Evolutionary conservation across 2,888 invertebrate genomes (phyloP).

Genomic region (Melanchra persicariae): DNA sequence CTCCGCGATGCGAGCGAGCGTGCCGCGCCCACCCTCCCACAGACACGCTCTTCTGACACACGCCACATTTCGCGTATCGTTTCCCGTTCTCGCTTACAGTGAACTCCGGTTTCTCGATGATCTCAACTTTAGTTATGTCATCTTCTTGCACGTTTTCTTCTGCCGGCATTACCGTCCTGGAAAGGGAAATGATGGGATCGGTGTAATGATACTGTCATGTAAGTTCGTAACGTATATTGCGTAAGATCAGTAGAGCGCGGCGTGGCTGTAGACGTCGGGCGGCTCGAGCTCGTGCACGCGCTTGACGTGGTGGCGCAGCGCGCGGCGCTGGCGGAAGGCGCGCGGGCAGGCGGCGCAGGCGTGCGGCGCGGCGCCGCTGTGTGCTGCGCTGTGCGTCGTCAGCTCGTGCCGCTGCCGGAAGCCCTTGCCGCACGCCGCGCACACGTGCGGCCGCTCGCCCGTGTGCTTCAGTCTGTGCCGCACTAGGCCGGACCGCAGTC

Average conservation of each 20-base stretch:
- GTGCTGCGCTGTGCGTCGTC: constrained; percentile 62
- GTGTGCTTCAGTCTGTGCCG: constrained; percentile 91
- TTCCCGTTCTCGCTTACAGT: constrained; percentile 65
- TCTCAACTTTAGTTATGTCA: constrained; percentile 24
- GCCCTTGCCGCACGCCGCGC: constrained; percentile 89
- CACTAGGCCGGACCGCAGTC: constrained; percentile 90
- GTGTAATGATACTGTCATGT: constrained; percentile 41
- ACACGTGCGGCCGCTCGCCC: constrained; percentile 91
- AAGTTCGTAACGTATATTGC: constrained; percentile 23
- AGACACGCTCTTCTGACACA: constrained; percentile 79
- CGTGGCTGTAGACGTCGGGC: neutral
- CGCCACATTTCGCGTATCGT: constrained; percentile 76
- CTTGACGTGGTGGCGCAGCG: constrained; percentile 84
- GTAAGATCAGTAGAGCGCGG: constrained; percentile 38
- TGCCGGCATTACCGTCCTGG: constrained; percentile 40
- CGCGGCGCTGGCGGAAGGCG: constrained; percentile 88
- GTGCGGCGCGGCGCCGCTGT: constrained; percentile 88
- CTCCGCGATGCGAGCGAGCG: constrained; percentile 82
- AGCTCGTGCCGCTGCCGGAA: constrained; percentile 92
- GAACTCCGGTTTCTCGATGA: constrained; percentile 47
- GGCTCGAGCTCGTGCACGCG: constrained; percentile 76
- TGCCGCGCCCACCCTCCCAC: constrained; percentile 85
- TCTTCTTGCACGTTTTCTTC: constrained; percentile 14
- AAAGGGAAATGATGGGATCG: constrained; percentile 58
- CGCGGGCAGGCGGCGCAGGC: constrained; percentile 89